Base-by-base conservation (phyloP, 1,140 invertebrate species). In the Notospermus geniculatus region DNA sequence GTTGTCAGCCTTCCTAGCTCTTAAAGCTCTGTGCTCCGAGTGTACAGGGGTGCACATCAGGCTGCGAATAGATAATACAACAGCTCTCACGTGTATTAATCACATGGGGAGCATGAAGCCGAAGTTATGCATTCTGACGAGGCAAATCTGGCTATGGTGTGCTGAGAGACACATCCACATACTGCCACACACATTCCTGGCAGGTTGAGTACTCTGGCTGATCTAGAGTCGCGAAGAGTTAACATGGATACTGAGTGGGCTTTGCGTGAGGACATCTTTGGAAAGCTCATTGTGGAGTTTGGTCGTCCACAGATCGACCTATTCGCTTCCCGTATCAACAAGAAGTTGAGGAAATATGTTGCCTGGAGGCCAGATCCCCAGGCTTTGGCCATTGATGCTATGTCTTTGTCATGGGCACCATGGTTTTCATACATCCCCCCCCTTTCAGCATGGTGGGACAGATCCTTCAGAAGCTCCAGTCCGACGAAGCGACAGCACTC, bases 271-370 rank as follows among this genome's bases (percentile, higher is more conserved):
- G 27, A n/a, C 2, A 54, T 59, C 15, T 65, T 62, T 63, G 7
- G 54, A 17, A 39, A 57, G 15, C 28, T 62, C 4, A 15, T 25
- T 15, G 32, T 41, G 22, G 1, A 57, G 19, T 60, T 17, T 17
- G 43, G 45, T 5, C 46, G 23, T 9, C n/a, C 29, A 19, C 30
- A 59, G 27, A 45, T 67, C 36, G 65, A 65, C 55, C 45, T 69
- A 25, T 69, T 69, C 60, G 68, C 65, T 17, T 65, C 65, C 2
- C 57, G 63, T 30, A 7, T 62, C 1, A 67, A 67, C 57, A 11
- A 36, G 41, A 60, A 70, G 39, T 11, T 65, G 13, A 9, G 41
- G 13, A 17, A 1, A 1, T 69, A 65, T 63, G 39, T 60, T 2
- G 54, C 59, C 2, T 62, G 56, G 23, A 11, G 17, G 17, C 60